These are phyloP conservation scores for Albula goreensis DNA, from an alignment of 2,113 vertebrate species.

Conservation along the genomic window DNA sequence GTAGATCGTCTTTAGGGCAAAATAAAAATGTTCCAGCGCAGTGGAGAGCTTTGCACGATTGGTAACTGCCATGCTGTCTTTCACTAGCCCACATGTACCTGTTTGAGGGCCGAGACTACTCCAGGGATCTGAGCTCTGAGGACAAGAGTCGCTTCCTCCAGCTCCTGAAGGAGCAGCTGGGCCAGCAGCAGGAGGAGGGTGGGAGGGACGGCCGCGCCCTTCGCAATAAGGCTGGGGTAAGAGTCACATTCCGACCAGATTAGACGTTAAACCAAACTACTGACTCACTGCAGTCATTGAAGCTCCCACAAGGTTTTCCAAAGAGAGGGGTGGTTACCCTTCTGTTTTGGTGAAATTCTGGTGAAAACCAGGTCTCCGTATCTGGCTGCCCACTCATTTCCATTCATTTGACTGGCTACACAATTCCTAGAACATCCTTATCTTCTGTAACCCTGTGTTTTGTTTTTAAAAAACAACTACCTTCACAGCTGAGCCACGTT, in stretches of 20 bases:
- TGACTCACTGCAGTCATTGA: too few species aligned
- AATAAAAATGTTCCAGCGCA: background rate
- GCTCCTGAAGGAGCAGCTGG: conserved; percentile 76
- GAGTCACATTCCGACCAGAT: conserved; percentile 15
- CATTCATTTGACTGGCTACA: too few species aligned
- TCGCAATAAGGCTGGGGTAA: conserved; percentile 78
- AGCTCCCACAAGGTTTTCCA: too few species aligned
- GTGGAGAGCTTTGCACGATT: background rate
- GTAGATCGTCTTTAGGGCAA: too few species aligned
- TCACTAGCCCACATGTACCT: conserved; percentile 84
- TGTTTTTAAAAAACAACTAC: too few species aligned
- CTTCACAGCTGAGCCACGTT: too few species aligned
- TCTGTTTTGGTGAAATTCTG: too few species aligned
- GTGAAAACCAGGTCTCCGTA: too few species aligned
- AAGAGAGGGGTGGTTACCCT: too few species aligned
- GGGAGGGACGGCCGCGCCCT: conserved; percentile 72
- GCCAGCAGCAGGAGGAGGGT: conserved; percentile 55
- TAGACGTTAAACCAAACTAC: background rate
- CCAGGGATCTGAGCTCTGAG: conserved; percentile 78
- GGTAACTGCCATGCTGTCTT: background rate
- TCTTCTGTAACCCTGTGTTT: too few species aligned
- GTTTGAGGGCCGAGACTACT: conserved; percentile 93
- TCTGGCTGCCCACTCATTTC: too few species aligned
- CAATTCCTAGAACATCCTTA: too few species aligned
- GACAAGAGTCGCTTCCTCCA: conserved; percentile 78